Evolutionary conservation across 2,797 vertebrate species (phyloP).

Genomic region (Dryobates pubescens): DNA sequence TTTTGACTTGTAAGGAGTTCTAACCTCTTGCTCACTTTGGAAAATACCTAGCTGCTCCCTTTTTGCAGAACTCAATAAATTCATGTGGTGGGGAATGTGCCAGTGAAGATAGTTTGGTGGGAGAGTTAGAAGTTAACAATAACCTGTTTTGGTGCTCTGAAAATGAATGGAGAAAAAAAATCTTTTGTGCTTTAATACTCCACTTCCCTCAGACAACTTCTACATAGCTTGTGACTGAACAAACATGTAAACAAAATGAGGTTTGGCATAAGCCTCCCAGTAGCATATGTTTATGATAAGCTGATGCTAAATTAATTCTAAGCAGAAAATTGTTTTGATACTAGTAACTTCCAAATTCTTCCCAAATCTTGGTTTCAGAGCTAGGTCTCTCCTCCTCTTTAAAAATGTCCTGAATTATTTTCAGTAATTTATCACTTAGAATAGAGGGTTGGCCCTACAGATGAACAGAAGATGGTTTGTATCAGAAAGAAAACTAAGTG

Average conservation of each 20-base stretch:
- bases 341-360: not conserved
- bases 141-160: not conserved
- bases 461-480: slow-evolving; percentile 30
- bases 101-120: not conserved
- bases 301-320: not conserved
- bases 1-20: no score
- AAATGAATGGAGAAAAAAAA: not conserved
- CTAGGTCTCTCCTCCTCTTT: not conserved
- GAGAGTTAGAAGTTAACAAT: not conserved
- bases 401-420: slow-evolving; percentile 14
- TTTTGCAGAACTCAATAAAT: not conserved
- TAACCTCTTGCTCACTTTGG: no score
- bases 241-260: not conserved
- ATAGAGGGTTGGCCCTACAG: not conserved
- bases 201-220: not conserved
- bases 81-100: not conserved
- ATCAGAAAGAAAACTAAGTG: slow-evolving; percentile 25
- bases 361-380: not conserved
- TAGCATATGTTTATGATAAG: not conserved
- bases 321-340: not conserved
- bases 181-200: not conserved
- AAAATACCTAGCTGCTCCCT: not conserved
- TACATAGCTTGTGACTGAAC: not conserved
- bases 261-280: not conserved
- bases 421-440: not conserved